These are phyloP conservation scores for Apodemia mormo DNA, from an alignment of 2,888 invertebrate species.

Conservation along the genomic window DNA sequence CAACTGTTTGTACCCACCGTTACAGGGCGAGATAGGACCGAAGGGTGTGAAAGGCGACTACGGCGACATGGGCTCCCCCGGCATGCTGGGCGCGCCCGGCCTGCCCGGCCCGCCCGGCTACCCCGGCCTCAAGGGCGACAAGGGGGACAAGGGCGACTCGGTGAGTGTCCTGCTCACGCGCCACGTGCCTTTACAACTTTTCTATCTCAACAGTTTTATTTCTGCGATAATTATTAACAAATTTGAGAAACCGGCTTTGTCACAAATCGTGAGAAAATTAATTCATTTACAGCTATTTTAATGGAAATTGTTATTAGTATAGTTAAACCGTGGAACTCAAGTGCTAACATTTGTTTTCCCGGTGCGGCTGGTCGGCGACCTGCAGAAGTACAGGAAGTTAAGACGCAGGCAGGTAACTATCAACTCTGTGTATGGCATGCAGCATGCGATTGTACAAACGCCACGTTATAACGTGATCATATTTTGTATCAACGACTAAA, in stretches of 20 bases:
- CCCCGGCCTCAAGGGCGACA: slow-evolving; percentile 94
- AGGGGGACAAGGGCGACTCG: slow-evolving; percentile 96
- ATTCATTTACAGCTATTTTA: not conserved
- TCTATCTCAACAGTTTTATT: not conserved
- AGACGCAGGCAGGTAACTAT: slow-evolving; percentile 89
- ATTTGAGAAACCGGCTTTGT: too few relatives aligned
- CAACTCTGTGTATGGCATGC: slow-evolving; percentile 40
- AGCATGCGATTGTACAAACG: not conserved
- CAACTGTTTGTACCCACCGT: too few relatives aligned
- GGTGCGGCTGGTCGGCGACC: slow-evolving; percentile 35
- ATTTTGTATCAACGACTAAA: not conserved
- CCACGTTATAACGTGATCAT: not conserved
- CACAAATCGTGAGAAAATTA: too few relatives aligned
- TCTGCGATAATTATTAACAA: too few relatives aligned
- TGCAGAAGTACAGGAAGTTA: slow-evolving; percentile 92
- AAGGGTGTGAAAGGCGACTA: slow-evolving; percentile 94
- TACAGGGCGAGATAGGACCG: slow-evolving; percentile 89
- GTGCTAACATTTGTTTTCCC: slow-evolving; percentile 16
- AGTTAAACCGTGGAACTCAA: not conserved
- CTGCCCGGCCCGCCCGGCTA: slow-evolving; percentile 91
- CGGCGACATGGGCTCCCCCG: slow-evolving; percentile 96
- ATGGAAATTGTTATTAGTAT: not conserved
- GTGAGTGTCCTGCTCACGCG: slow-evolving; percentile 75
- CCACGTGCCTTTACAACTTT: not conserved
- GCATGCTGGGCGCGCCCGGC: slow-evolving; percentile 96